A percentile compares a stretch with the other conserved stretches of the same genome.
Conservation (phyloP, 2,888 invertebrate species). For the Pilophorus perplexus region DNA sequence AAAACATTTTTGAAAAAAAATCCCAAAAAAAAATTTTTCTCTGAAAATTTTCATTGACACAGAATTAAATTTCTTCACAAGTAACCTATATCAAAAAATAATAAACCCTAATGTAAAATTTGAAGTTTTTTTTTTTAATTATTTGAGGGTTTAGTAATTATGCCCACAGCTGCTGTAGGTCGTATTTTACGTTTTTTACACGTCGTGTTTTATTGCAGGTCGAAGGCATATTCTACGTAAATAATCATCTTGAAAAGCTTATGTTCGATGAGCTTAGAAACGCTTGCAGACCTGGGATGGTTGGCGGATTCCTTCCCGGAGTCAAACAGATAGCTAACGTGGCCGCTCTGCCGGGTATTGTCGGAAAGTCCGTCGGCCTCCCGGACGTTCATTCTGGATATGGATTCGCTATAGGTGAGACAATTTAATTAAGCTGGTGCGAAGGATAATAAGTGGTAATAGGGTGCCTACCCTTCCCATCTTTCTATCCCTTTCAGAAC, state of each 20-base stretch:
- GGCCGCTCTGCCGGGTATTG: constrained; percentile 95
- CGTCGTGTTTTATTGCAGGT: constrained; percentile 59
- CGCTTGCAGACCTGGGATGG: constrained; percentile 81
- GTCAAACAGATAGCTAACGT: constrained; percentile 99
- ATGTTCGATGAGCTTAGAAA: constrained; percentile 96
- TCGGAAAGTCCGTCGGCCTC: constrained; percentile 86
- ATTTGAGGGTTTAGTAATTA: too few relatives aligned
- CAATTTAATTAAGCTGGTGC: background rate
- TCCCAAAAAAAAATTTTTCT: too few relatives aligned
- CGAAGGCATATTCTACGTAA: constrained; percentile 96
- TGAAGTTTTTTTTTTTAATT: too few relatives aligned
- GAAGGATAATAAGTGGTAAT: background rate
- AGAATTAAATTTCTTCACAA: too few relatives aligned
- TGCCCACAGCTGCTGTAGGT: too few relatives aligned
- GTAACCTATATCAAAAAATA: too few relatives aligned
- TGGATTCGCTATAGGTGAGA: constrained; percentile 93
- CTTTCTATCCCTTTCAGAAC: too few relatives aligned
- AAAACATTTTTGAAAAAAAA: too few relatives aligned
- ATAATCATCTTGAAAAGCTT: constrained; percentile 81
- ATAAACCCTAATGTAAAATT: too few relatives aligned
- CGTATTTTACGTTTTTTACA: too few relatives aligned
- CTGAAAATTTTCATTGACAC: too few relatives aligned
- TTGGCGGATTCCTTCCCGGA: constrained; percentile 96
- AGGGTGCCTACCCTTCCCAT: too few relatives aligned
- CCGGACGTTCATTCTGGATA: constrained; percentile 98